Base-by-base conservation (phyloP, 2,888 invertebrate genomes). In the Pomacea canaliculata region DNA sequence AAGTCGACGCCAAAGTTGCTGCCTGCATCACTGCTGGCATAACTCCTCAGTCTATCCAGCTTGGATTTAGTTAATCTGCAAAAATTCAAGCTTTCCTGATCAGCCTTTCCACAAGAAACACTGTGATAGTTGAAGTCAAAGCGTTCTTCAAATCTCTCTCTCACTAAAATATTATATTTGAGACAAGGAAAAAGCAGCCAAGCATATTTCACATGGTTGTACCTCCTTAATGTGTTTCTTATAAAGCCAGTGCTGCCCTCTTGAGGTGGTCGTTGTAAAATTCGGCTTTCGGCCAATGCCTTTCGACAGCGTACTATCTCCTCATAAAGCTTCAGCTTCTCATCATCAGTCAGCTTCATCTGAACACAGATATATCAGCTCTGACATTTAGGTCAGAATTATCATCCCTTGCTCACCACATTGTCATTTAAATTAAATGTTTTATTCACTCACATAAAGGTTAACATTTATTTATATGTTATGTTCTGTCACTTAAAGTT, bases 251-350 rank as follows among this genome's bases (percentile, higher is more conserved):
- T 94, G 19, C 94, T 93, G 23, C 82, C 77, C 62, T 96, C 90
- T 71, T 91, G 96, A 16, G 94, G 94, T 0, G 97, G 96, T 83
- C 97, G 95, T 67, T 96, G 92, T 81, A 98, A 92, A 78, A 96
- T 92, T 71, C 95, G 96, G 51, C 94, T 94, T 89, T 97, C 97
- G 0, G 97, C 94, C 66, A 97, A 91, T 27, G 95, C 94, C 76
- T 96, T 92, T 37, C 97, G 92, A 74, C 96, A 96, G 84, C 95
- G 94, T 5, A 96, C 94, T 82, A 98, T 92, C 88, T 96, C 97
- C 85, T 96, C 96, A 85, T 97, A 96, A 0, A 97, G 92, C 66
- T 97, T 93, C 5, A 96, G 93, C 59, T 97, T 93, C 91, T 98
- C 97, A 82, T 97, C 95, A 83, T 96, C 95, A 0, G 97, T 97